Base-by-base conservation (phyloP, 53 echinoderm and acorn worm genomes). In the Apostichopus leukothele region DNA sequence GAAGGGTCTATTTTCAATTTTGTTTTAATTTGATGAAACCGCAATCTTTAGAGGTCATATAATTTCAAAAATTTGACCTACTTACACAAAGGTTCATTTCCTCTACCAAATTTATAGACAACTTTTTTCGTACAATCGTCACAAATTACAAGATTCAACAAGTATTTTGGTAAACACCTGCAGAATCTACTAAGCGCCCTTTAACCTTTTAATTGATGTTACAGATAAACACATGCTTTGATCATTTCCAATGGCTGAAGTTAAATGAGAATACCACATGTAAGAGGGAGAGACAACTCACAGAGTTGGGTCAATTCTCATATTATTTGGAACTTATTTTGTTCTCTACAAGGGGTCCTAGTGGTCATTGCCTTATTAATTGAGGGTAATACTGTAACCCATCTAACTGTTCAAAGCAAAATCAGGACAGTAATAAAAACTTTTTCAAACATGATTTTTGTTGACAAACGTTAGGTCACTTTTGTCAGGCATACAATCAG, bases 151-250 rank as follows among this genome's bases (percentile, higher is more conserved):
- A 16, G 13, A 53, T 9, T 52, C 22, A 25, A 81, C 54, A 14
- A 54, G 81, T 81, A 39, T 54, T 81, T 55, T 59, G 21, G 52
- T 59, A 52, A 81, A 81, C 81, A 81, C 81, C 81, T 81, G 81
- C 81, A 81, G 21, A 81, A 59, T 53, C 55, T 54, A 23, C 21
- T 53, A 81, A 81, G 81, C 81, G 55, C 81, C 81, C 55, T 8
- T 81, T 53, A 54, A 81, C 81, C 81, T 81, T 81, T 81, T 81
- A 81, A 81, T 81, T 81, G 81, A 81, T 81, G 81, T 81, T 81
- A 20, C 81, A 81, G 81, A 81, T 81, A 59, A 54, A 81, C 57
- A 55, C 60, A 81, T 81, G 81, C 81, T 81, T 59, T 81, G 81
- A 81, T 81, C 81, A 81, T 81, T 81, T 81, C 81, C 81, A 81